These are phyloP conservation scores for Helogale parvula DNA, from an alignment of 2,113 vertebrate genomes.

Conservation along the genomic window DNA sequence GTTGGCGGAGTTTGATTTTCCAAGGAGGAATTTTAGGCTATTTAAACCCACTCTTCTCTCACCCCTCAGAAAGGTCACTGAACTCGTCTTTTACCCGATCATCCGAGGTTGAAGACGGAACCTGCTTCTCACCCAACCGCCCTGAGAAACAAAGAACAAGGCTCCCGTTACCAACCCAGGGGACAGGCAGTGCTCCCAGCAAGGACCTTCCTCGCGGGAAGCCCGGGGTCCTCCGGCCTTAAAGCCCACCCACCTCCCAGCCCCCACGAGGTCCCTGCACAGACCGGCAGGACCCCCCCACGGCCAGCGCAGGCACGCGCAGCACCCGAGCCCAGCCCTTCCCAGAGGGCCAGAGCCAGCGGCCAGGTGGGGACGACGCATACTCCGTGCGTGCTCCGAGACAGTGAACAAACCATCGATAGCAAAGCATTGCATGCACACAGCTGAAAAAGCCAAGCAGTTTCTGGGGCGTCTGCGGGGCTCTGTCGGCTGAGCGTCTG, in stretches of 20 bases:
- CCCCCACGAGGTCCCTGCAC: neutral
- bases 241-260: neutral
- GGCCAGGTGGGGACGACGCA: rapidly evolving
- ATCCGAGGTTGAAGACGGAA: conserved; percentile 83
- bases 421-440: neutral
- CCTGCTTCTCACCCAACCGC: conserved; percentile 84
- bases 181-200: neutral
- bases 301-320: neutral
- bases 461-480: too few relatives aligned
- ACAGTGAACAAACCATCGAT: neutral
- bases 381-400: neutral
- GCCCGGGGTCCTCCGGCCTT: neutral
- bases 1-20: conserved; percentile 53
- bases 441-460: neutral
- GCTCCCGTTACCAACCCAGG: conserved; percentile 64
- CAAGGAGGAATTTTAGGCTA: conserved; percentile 83
- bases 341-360: neutral
- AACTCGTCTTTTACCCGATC: conserved; percentile 90
- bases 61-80: conserved; percentile 96
- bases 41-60: conserved; percentile 90
- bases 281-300: neutral
- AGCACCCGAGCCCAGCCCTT: neutral
- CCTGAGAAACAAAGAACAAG: conserved; percentile 84
- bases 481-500: too few relatives aligned
- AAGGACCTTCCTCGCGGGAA: neutral